These are phyloP conservation scores for Cecropterus lyciades DNA, from an alignment of 1,140 invertebrate species.

Conservation along the genomic window DNA sequence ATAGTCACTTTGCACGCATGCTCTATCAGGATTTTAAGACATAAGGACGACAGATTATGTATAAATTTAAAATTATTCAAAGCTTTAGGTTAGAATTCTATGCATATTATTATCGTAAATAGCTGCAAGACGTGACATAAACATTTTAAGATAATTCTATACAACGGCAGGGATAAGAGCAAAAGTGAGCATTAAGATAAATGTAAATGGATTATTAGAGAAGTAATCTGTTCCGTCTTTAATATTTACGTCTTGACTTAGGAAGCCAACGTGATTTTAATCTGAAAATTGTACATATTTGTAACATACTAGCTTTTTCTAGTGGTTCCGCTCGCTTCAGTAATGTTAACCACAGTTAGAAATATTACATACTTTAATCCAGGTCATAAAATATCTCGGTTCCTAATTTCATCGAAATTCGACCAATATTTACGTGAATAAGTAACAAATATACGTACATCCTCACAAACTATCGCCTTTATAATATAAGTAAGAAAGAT, in stretches of 20 bases:
- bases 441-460: too few relatives aligned
- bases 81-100: slow-evolving; percentile 47
- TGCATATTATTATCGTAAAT: slow-evolving; percentile 49
- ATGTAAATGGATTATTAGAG: slow-evolving; percentile 5
- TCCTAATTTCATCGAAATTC: too few relatives aligned
- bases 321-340: too few relatives aligned
- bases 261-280: background rate
- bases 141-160: slow-evolving; percentile 4
- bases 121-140: background rate
- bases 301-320: too few relatives aligned
- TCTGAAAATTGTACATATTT: too few relatives aligned
- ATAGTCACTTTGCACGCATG: slow-evolving; percentile 59
- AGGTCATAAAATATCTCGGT: too few relatives aligned
- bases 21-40: slow-evolving; percentile 56
- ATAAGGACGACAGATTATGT: slow-evolving; percentile 47
- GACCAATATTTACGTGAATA: too few relatives aligned
- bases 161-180: background rate
- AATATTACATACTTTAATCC: too few relatives aligned
- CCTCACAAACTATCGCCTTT: too few relatives aligned
- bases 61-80: slow-evolving; percentile 50
- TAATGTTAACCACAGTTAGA: too few relatives aligned
- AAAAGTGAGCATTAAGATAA: slow-evolving; percentile 11
- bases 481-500: too few relatives aligned
- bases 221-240: slow-evolving; percentile 3
- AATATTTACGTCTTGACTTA: slow-evolving; percentile 4